These are phyloP conservation scores for Microtus ochrogaster DNA, from an alignment of 2,113 vertebrate genomes.

Conservation along the genomic window DNA sequence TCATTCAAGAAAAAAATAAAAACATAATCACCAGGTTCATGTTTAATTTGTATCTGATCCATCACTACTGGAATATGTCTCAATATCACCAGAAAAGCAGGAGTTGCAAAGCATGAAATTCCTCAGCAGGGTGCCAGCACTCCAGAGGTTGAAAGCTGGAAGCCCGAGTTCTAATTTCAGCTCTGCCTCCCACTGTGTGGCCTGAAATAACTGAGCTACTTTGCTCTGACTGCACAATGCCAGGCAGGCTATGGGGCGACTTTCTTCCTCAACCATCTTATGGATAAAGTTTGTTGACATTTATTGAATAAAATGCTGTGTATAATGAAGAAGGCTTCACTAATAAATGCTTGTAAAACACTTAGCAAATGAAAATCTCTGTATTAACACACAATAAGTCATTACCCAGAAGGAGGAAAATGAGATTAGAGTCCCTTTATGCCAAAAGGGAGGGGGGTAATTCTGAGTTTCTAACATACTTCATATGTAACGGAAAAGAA, in stretches of 20 bases:
- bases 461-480: slow-evolving; percentile 16
- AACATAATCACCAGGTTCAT: slow-evolving; percentile 20
- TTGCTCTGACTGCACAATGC: neutral
- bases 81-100: slow-evolving; percentile 32
- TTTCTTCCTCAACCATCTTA: neutral
- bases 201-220: slow-evolving; percentile 15
- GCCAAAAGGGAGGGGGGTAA: neutral
- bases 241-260: neutral
- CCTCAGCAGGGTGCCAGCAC: neutral
- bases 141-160: neutral
- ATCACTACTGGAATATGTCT: slow-evolving; percentile 24
- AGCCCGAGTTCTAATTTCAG: slow-evolving; percentile 53
- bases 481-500: slow-evolving; percentile 49
- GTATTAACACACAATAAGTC: neutral
- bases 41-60: slow-evolving; percentile 62
- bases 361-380: slow-evolving; percentile 31
- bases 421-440: neutral
- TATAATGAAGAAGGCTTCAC: slow-evolving; percentile 28
- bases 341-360: slow-evolving; percentile 43
- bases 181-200: neutral
- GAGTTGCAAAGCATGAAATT: slow-evolving; percentile 29
- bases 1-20: neutral
- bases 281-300: neutral
- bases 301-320: slow-evolving; percentile 34
- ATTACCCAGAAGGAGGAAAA: neutral